Evolutionary conservation across 2,113 vertebrate genomes (phyloP).

Genomic region (Megalops atlanticus): DNA sequence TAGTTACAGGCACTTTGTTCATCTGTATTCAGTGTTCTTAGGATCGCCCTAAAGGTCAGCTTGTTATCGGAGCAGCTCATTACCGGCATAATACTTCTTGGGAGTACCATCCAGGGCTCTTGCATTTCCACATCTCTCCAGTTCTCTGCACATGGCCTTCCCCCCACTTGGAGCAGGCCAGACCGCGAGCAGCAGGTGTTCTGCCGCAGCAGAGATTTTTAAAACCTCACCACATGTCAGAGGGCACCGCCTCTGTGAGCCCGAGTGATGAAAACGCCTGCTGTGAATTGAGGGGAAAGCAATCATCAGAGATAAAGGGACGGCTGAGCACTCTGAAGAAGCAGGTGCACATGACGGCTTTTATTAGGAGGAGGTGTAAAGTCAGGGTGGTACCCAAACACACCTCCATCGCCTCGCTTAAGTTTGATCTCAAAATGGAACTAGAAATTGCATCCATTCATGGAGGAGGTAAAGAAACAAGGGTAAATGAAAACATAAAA

Average conservation of each 20-base stretch:
- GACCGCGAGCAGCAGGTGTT: slow-evolving; percentile 14
- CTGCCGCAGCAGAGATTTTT: slow-evolving; percentile 11
- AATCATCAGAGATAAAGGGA: slow-evolving; percentile 31
- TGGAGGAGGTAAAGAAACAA: background rate
- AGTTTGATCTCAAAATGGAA: slow-evolving; percentile 21
- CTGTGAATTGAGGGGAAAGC: slow-evolving; percentile 14
- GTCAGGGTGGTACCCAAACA: background rate
- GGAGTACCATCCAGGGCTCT: background rate
- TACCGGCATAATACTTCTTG: background rate
- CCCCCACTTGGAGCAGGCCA: background rate
- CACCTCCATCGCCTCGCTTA: slow-evolving; percentile 20
- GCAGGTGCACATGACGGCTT: slow-evolving; percentile 25
- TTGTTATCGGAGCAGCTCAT: background rate
- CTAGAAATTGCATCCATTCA: background rate
- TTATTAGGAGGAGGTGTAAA: slow-evolving; percentile 6
- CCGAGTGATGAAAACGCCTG: slow-evolving; percentile 18
- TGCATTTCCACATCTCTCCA: background rate
- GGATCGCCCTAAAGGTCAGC: background rate
- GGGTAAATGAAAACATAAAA: slow-evolving; percentile 7
- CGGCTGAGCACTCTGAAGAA: slow-evolving; percentile 13
- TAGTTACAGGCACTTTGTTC: background rate
- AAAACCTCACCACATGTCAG: slow-evolving; percentile 3
- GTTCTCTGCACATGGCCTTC: background rate
- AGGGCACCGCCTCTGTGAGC: slow-evolving; percentile 6
- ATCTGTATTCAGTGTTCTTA: background rate